A percentile compares a stretch with the other conserved stretches of the same genome.
phyloP scores from a whole-genome alignment of 2,888 invertebrate species.

The Diadegma fenestrale region DNA sequence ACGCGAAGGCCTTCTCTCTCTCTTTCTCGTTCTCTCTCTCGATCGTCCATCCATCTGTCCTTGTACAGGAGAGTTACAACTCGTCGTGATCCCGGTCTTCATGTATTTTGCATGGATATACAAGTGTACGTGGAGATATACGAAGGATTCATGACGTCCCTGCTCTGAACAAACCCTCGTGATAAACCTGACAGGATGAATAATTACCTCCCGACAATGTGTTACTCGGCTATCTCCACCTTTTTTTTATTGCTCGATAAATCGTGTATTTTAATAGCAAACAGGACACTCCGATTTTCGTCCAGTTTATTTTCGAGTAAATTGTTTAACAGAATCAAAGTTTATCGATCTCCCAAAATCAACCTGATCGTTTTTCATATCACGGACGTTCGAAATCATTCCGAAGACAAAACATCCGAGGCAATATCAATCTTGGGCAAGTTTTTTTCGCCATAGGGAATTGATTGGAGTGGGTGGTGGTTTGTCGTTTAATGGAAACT shows the following conservation, averaged over 20 bases:
- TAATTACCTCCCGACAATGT: constrained; percentile 50
- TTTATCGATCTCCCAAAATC: background rate
- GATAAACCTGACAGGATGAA: constrained; percentile 42
- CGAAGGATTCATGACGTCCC: constrained; percentile 13
- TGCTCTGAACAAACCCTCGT: constrained; percentile 10
- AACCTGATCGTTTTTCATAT: background rate
- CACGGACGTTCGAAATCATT: background rate
- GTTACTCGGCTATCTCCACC: constrained; percentile 23
- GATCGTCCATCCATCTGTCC: constrained; percentile 33
- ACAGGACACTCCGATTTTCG: constrained; percentile 6
- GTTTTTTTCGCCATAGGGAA: constrained; percentile 20
- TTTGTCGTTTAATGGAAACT: constrained; percentile 29
- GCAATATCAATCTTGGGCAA: constrained; percentile 4
- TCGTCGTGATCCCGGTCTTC: constrained; percentile 4
- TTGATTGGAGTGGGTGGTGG: constrained; percentile 29
- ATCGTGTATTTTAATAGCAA: constrained; percentile 14
- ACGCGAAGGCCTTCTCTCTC: background rate
- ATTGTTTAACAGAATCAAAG: background rate
- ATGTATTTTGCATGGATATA: constrained; percentile 50
- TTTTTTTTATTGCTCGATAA: constrained; percentile 22
- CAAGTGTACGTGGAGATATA: constrained; percentile 9
- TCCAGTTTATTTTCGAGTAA: background rate
- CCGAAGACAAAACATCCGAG: background rate
- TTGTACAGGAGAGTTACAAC: constrained; percentile 46
- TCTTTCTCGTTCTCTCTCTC: constrained; percentile 4